Conservation (phyloP, 2,888 invertebrate species). For the Nomada fucata region DNA sequence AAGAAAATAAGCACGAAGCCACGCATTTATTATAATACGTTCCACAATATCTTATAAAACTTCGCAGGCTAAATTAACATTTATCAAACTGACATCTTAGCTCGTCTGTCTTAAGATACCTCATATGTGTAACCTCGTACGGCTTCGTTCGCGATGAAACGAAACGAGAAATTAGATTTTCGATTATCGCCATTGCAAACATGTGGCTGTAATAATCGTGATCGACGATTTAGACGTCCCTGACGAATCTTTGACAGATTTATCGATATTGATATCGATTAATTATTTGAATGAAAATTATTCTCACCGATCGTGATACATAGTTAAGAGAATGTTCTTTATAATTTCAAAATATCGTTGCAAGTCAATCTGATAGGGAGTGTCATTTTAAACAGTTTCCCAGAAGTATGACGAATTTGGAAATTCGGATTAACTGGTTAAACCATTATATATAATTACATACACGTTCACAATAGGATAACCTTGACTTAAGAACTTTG, state of each 20-base stretch:
- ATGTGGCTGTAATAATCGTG: neutral
- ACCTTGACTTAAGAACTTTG: slow-evolving; percentile 34
- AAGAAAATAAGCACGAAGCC: too few species aligned
- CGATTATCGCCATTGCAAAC: slow-evolving; percentile 29
- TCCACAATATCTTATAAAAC: too few species aligned
- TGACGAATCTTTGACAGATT: neutral
- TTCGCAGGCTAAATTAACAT: neutral
- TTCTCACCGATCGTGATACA: too few species aligned
- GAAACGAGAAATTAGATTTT: slow-evolving; percentile 47
- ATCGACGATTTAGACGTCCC: slow-evolving; percentile 1
- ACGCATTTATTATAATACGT: too few species aligned
- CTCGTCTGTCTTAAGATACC: slow-evolving; percentile 34
- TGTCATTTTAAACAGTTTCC: too few species aligned
- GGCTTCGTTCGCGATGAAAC: slow-evolving; percentile 41
- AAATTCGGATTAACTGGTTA: too few species aligned
- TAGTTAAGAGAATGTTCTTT: neutral
- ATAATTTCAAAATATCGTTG: neutral
- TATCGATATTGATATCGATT: neutral
- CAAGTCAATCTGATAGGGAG: too few species aligned
- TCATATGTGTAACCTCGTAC: slow-evolving; percentile 31
- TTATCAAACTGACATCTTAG: neutral
- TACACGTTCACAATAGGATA: neutral
- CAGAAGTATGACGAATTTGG: too few species aligned
- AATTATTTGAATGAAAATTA: neutral
- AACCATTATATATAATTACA: too few species aligned